A percentile compares a stretch with the other conserved stretches of the same genome.
These are phyloP conservation scores for Drosophila anomelani DNA, from an alignment of 2,888 invertebrate species.

Conservation along the genomic window DNA sequence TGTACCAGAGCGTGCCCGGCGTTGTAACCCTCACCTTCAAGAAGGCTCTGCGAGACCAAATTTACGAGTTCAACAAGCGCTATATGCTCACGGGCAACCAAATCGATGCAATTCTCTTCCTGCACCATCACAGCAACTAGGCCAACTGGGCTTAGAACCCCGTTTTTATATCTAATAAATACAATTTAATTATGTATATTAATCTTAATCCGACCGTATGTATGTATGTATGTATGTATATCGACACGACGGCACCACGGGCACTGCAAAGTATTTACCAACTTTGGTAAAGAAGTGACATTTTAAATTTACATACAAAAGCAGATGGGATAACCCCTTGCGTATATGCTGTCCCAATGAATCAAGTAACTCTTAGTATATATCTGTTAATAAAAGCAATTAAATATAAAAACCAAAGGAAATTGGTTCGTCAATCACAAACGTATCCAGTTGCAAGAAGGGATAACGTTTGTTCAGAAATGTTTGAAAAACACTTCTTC, in stretches of 20 bases:
- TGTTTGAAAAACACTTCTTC: neutral
- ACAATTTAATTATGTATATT: slow-evolving; percentile 18
- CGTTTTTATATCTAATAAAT: slow-evolving; percentile 31
- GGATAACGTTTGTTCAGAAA: neutral
- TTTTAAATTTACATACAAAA: neutral
- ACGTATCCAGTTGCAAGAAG: no score
- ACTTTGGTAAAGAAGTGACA: neutral
- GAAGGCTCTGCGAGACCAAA: slow-evolving; percentile 79
- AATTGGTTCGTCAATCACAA: neutral
- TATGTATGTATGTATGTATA: slow-evolving; percentile 22
- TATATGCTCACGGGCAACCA: slow-evolving; percentile 80
- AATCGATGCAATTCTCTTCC: slow-evolving; percentile 81
- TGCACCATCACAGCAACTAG: slow-evolving; percentile 70
- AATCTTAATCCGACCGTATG: slow-evolving; percentile 21
- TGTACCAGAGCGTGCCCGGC: slow-evolving; percentile 83
- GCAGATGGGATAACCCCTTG: neutral
- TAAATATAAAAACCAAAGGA: neutral
- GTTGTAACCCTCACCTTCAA: slow-evolving; percentile 81
- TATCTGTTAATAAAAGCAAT: slow-evolving; percentile 27
- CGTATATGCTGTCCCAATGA: slow-evolving; percentile 15
- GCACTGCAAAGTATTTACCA: slow-evolving; percentile 12
- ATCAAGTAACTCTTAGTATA: slow-evolving; percentile 17
- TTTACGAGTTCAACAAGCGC: slow-evolving; percentile 79
- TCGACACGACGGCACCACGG: slow-evolving; percentile 27
- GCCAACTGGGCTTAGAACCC: neutral